Evolutionary conservation across 2,888 invertebrate genomes (phyloP), one percentile per base, ranked within the genome.

Genomic region (Diaprepes abbreviatus): DNA sequence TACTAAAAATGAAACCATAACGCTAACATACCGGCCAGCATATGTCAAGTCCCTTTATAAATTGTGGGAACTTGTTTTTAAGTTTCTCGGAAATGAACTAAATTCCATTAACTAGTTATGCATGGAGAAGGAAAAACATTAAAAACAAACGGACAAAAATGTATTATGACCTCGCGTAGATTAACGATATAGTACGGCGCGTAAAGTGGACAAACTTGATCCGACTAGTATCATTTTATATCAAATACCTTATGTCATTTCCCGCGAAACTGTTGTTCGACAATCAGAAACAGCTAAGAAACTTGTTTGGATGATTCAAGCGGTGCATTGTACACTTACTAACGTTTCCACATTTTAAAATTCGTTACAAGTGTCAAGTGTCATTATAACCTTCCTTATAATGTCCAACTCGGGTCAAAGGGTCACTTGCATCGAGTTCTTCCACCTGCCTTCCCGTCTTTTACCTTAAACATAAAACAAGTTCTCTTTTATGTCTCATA

Each of bases 161-260:
- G 71, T 74, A 73, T 76, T 74, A 70, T 79, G 78, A 79, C 77
- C 78, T 77, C 77, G 74, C 35, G 50, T 54, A 66, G 24, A 70
- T 38, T 67, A 52, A 55, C 69, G 68, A 74, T 76, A 74, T 75
- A 77, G 74, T 78, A 73, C 75, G 48, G 28, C 35, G 68, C 75
- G 70, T 76, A 75, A 79, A 81, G 79, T 74, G 80, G 80, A 79
- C 77, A 80, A 81, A 81, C 81, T 75, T 75, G 81, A 80, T 79
- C 76, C 71, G 74, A 72, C 73, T 73, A 75, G 76, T 79, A 77
- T 77, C 77, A 79, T 74, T 77, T 77, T 77, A 77, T 79, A 77
- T 48, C 74, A 78, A 75, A 77, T 76, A 74, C 77, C 75, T 77
- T 76, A 77, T 79, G 75, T 77, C 75, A 74, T 74, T 69, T 64